Evolutionary conservation across 2,888 invertebrate species (phyloP).

Genomic region (Nemoura dubitans): DNA sequence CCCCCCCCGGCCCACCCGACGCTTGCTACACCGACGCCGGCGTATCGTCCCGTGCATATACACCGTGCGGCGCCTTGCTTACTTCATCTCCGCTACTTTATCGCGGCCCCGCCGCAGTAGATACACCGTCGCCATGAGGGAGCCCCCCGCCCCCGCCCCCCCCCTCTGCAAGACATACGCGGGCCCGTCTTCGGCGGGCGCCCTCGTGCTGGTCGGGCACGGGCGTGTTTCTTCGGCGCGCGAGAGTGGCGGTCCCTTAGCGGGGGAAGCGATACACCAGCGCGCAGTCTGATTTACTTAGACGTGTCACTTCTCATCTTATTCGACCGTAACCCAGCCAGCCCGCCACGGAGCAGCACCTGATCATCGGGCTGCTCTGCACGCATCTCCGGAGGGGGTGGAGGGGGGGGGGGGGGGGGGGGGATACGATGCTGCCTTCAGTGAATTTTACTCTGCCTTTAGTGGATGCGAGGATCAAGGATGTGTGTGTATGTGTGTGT

Average conservation of each 20-base stretch:
- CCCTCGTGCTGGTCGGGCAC: too few species aligned
- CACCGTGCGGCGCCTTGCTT: neutral
- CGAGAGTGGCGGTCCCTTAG: conserved; percentile 14
- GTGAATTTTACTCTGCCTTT: neutral
- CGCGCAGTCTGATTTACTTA: conserved; percentile 38
- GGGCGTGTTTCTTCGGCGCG: neutral
- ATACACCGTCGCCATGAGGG: neutral
- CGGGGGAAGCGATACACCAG: conserved; percentile 31
- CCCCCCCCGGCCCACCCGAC: neutral
- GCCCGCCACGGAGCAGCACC: neutral
- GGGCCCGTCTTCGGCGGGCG: too few species aligned
- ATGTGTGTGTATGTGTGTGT: neutral
- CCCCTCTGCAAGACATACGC: too few species aligned
- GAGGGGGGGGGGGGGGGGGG: neutral
- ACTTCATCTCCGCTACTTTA: conserved; percentile 28
- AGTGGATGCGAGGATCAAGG: neutral
- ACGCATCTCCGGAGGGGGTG: neutral
- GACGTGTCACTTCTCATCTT: conserved; percentile 36
- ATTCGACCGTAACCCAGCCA: neutral
- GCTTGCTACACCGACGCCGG: neutral
- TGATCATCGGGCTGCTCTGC: neutral
- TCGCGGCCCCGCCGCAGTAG: neutral
- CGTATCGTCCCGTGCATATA: neutral
- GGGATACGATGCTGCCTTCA: neutral
- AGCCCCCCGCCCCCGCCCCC: too few species aligned